Conservation (phyloP, 2,797 vertebrate genomes). For the Trichosurus vulpecula region DNA sequence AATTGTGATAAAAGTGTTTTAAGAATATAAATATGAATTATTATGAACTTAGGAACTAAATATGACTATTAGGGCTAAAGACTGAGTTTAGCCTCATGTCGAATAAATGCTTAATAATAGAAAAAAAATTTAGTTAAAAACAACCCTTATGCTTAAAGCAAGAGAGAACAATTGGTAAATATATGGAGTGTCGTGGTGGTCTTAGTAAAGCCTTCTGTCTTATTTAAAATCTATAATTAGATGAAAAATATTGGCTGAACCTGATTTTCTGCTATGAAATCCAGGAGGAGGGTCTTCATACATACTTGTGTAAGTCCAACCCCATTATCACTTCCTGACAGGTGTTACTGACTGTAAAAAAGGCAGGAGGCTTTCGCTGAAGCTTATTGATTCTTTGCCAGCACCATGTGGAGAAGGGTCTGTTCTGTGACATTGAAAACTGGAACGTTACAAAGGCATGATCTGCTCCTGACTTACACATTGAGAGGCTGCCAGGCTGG, state of each 20-base stretch:
- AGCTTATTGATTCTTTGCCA: not conserved
- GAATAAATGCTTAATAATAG: not conserved
- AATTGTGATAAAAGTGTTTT: not conserved
- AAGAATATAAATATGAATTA: not conserved
- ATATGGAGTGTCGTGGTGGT: not conserved
- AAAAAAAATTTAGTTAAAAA: not conserved
- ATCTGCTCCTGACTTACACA: conserved; percentile 91
- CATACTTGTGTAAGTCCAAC: not conserved
- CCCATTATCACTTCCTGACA: not conserved
- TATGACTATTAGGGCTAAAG: not conserved
- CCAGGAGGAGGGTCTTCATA: not conserved
- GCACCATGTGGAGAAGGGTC: not conserved
- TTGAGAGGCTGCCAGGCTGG: conserved; percentile 98
- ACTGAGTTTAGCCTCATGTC: not conserved
- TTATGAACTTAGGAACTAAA: not conserved
- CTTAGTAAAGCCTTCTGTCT: not conserved
- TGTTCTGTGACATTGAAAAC: not conserved
- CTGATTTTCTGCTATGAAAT: not conserved
- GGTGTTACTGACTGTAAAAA: not conserved
- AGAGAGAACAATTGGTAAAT: not conserved
- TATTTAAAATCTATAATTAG: not conserved
- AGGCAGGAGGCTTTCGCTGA: not conserved
- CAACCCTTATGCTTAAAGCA: not conserved
- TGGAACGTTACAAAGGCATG: not conserved
- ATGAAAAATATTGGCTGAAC: not conserved